Base-by-base conservation (phyloP, 2,888 invertebrate genomes). In the Rhabditophanes sp. region DNA sequence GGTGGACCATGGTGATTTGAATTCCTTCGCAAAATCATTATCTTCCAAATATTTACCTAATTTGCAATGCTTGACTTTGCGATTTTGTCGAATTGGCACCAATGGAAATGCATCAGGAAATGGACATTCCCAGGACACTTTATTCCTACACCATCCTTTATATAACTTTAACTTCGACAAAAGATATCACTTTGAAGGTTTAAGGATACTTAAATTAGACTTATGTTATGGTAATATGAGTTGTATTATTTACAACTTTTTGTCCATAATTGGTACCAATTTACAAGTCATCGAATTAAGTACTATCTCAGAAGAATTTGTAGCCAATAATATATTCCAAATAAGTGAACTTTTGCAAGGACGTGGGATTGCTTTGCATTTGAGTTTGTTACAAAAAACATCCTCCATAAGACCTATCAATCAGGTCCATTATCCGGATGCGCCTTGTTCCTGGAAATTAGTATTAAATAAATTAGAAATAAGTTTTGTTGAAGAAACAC, bases 401-500 rank as follows among this genome's bases (percentile, higher is more conserved):
- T 6, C 5, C 7, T 24, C 19, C 18, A 30, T 14, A 26, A 30
- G 4, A 22, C 23, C 23, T 9, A 22, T 11, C 9, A 11, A 11
- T 9, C 9, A 22, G 9, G 9, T 11, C 9, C 9, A 22, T 22
- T 22, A 9, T 9, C 23, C 23, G 23, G 9, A 11, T 9, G 23
- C 9, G 23, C 9, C 23, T 9, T 11, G 23, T 22, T 9, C 23
- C 23, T 11, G 9, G 18, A 25, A 9, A 16, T 16, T 16, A 22
- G 20, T 42, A 7, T 23, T 42, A 27, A 3, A 28, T 21, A 47
- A 47, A 18, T 41, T 42, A 14, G 43, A 42, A 26, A 34, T 40
- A 12, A 41, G 39, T 3, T 42, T 42, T 22, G 33, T 48, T 17
- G 30, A 18, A 5, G 35, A 42, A 16, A 4, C 14, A 11, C 8